phyloP scores from a whole-genome alignment of 2,888 invertebrate species.

The Caenorhabditis auriculariae region DNA sequence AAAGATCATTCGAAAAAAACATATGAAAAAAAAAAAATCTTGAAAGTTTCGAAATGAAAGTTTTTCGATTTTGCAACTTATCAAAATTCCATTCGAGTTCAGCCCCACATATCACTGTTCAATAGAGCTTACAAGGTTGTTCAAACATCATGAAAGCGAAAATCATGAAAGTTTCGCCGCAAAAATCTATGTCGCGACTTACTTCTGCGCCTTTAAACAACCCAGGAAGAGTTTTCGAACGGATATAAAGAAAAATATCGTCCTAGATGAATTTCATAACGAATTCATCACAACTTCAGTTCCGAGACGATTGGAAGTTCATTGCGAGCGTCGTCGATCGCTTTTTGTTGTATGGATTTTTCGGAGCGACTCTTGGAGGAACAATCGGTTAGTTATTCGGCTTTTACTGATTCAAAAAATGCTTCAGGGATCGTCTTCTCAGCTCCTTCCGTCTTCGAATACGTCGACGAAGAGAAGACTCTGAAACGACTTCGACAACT shows the following conservation, averaged over 20 bases:
- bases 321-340: slow-evolving; percentile 68
- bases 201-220: too few relatives aligned
- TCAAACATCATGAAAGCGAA: too few relatives aligned
- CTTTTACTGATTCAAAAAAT: too few relatives aligned
- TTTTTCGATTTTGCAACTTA: too few relatives aligned
- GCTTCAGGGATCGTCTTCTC: slow-evolving; percentile 64
- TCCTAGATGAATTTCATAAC: too few relatives aligned
- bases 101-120: too few relatives aligned
- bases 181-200: too few relatives aligned
- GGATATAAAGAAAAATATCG: background rate
- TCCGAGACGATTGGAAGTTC: slow-evolving; percentile 68
- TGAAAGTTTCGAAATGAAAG: background rate
- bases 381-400: slow-evolving; percentile 25
- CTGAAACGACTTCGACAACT: slow-evolving; percentile 30
- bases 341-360: slow-evolving; percentile 67
- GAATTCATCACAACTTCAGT: slow-evolving; percentile 58
- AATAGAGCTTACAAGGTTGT: too few relatives aligned
- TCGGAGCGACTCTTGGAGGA: slow-evolving; percentile 58
- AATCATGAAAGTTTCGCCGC: too few relatives aligned
- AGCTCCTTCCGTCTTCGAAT: slow-evolving; percentile 66
- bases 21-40: background rate
- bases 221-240: background rate
- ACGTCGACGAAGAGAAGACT: slow-evolving; percentile 57
- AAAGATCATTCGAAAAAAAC: too few relatives aligned
- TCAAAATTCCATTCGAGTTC: too few relatives aligned